Percentiles rank a stretch among this genome's conserved stretches.
These are phyloP conservation scores for Mylabris phalerata DNA, from an alignment of 1,140 invertebrate species.

Conservation along the genomic window DNA sequence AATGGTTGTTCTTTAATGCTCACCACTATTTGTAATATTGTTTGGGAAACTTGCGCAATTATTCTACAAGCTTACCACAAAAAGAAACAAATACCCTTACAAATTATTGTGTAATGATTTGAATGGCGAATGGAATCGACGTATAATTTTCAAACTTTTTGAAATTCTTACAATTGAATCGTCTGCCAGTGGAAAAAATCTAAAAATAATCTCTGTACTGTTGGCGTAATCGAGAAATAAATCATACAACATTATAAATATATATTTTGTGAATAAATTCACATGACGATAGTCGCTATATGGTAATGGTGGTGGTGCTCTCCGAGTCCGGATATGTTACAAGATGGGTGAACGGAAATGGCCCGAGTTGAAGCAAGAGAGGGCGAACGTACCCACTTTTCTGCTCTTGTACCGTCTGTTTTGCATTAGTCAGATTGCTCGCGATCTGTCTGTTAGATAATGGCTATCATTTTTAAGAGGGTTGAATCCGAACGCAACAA, in stretches of 20 bases:
- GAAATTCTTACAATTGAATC: too few relatives aligned
- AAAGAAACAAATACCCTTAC: not conserved
- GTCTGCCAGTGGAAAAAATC: too few relatives aligned
- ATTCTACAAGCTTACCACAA: not conserved
- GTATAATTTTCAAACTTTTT: too few relatives aligned
- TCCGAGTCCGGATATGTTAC: too few relatives aligned
- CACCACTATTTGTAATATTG: slow-evolving; percentile 13
- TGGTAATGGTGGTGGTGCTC: too few relatives aligned
- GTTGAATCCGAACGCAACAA: slow-evolving; percentile 36
- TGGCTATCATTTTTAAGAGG: slow-evolving; percentile 40
- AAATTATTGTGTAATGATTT: not conserved
- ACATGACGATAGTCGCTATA: too few relatives aligned
- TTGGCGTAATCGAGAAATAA: too few relatives aligned
- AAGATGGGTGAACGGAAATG: not conserved
- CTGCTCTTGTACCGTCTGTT: slow-evolving; percentile 3
- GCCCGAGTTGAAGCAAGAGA: slow-evolving; percentile 17
- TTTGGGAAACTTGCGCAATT: slow-evolving; percentile 18
- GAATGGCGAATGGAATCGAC: not conserved
- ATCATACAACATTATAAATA: too few relatives aligned
- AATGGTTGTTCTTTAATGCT: slow-evolving; percentile 9
- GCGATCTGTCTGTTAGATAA: slow-evolving; percentile 37
- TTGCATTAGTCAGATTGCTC: slow-evolving; percentile 40
- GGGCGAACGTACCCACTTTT: not conserved
- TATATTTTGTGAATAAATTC: too few relatives aligned
- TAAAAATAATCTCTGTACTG: slow-evolving; percentile 1